Evolutionary conservation across 2,888 invertebrate species (phyloP), one percentile per base, ranked within the genome.

Genomic region (Lepas anatifera): DNA sequence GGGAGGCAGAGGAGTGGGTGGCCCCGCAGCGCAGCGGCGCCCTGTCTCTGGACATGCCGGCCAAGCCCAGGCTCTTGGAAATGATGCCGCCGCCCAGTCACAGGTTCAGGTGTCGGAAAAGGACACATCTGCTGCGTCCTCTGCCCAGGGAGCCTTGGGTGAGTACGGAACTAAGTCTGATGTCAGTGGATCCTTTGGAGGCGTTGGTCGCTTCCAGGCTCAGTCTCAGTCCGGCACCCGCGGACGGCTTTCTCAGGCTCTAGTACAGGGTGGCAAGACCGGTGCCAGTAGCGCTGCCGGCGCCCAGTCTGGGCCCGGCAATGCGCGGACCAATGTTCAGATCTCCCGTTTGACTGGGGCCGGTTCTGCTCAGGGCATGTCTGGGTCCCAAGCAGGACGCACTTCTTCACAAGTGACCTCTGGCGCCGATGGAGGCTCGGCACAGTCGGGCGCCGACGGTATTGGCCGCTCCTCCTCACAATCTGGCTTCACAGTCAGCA

Each of bases 281-380:
- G 52, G 52, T 32, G 52, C 52, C 52, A 52, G 52, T 32, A 52
- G 52, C 52, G 52, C 52, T 10, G 29, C 52, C 52, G 52, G 52
- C 52, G 52, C 52, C 29, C 52, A 18, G 16, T 52, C 52, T 6
- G 52, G 52, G 29, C n/a, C 3, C n/a, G 52, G 52, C 16, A 52
- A 52, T 32, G 52, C 52, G 52, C 52, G 52, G 29, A 52, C 52
- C 18, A 29, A 52, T 29, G 52, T 52, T 29, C 52, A 52, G 52
- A 52, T 52, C 52, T 52, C 52, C 29, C 52, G 52, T 13, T 13
- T 32, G 32, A 52, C 52, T 18, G 52, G 52, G 29, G 52, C 52
- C 29, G 52, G 52, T 18, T n/a, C 22, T 13, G 52, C 52, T 16
- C 29, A 29, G 16, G 52, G 52, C 27, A 52, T 52, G 52, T 52